Evolutionary conservation across 2,888 invertebrate genomes (phyloP).

Genomic region (Noctua pronuba): DNA sequence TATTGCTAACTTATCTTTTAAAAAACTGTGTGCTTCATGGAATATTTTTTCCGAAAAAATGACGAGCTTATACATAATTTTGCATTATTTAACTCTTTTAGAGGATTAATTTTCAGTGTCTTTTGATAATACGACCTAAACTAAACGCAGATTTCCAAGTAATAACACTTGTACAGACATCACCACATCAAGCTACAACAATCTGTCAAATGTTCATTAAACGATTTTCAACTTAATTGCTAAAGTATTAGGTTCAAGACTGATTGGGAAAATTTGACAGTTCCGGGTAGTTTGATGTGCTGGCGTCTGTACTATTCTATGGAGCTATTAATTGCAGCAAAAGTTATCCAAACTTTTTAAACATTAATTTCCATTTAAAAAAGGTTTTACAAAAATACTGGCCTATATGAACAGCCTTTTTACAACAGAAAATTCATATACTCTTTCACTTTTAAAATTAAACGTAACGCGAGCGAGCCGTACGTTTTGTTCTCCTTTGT

Average conservation of each 20-base stretch:
- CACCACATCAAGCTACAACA: too few relatives aligned
- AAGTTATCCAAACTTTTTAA: neutral
- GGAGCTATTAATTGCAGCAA: neutral
- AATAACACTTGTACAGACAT: neutral
- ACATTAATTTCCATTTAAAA: neutral
- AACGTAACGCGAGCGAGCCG: constrained; percentile 31
- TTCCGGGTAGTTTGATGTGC: too few relatives aligned
- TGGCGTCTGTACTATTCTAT: neutral
- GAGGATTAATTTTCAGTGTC: neutral
- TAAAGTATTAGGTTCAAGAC: too few relatives aligned
- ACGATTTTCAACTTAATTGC: too few relatives aligned
- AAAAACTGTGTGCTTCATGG: neutral
- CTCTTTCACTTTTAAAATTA: constrained; percentile 39
- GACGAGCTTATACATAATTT: neutral
- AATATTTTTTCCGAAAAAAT: neutral
- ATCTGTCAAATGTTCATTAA: too few relatives aligned
- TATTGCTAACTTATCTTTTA: neutral
- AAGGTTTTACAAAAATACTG: neutral
- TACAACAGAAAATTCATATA: constrained; percentile 17
- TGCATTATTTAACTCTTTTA: neutral
- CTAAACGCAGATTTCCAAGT: neutral
- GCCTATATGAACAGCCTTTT: constrained; percentile 13
- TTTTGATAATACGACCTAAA: neutral
- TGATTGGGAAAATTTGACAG: too few relatives aligned
- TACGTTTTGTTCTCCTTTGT: constrained; percentile 40